Evolutionary conservation across 2,888 invertebrate species (phyloP), one percentile per base, ranked within the genome.

Genomic region (Mellilla xanthometata): DNA sequence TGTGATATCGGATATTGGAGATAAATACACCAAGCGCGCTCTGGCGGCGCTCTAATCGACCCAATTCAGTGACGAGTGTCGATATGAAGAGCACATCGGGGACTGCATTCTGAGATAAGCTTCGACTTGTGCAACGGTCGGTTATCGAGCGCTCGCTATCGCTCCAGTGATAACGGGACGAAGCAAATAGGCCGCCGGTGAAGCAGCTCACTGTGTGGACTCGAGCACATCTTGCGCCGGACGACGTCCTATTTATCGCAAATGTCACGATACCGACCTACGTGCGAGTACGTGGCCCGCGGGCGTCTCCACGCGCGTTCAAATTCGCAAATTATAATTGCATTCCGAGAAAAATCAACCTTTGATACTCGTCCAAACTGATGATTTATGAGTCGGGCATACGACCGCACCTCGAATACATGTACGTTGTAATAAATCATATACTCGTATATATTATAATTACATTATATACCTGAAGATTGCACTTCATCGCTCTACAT

Each of bases 81-180:
- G 67, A 70, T 71, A 74, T 72, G 65, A 68, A 70, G 67, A 62
- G 66, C 70, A 67, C 73, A 74, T 65, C 64, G 64, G 64, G 61
- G 62, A 82, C 72, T 85, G 82, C 82, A 83, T 79, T 72, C 68
- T 64, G 65, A 75, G 79, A 85, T 86, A 86, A 78, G 72, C 54
- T 58, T 57, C 49, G 69, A 72, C 70, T 72, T 76, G 75, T 75
- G 77, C 76, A 79, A 68, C 64, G 70, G 63, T 60, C 65, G 71
- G 68, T 67, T 80, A 83, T 80, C 79, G 65, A 62, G 62, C 65
- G 60, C 63, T 59, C 61, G 70, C 72, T 82, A 84, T 85, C 85
- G 73, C 68, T 56, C 54, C 60, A 56, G 52, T 75, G 80, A 85
- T 86, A 85, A 82, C 81, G 75, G 77, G 69, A 76, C 69, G 72